Conservation (phyloP, 2,113 vertebrate species). For the Riparia riparia region DNA sequence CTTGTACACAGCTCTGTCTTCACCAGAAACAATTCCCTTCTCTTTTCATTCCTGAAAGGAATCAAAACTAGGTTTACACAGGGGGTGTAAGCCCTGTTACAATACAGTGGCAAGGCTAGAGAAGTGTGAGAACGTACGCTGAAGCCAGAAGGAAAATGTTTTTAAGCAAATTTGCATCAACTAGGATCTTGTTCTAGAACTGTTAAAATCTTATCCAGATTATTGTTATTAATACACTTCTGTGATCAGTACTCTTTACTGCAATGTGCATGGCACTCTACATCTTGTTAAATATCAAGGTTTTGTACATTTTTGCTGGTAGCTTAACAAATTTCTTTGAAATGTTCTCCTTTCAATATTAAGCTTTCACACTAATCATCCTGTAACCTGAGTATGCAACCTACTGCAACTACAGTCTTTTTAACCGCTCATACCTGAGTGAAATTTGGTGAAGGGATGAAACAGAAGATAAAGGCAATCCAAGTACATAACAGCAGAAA, state of each 20-base stretch:
- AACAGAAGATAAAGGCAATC: background rate
- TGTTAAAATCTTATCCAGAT: background rate
- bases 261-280: background rate
- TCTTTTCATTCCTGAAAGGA: background rate
- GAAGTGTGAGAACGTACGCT: background rate
- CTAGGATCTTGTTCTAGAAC: background rate
- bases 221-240: background rate
- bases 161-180: background rate
- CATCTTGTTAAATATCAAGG: background rate
- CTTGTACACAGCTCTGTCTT: background rate
- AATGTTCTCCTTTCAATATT: background rate
- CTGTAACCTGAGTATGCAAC: background rate
- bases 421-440: background rate
- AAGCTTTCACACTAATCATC: background rate
- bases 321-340: background rate
- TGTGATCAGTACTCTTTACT: background rate
- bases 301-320: background rate
- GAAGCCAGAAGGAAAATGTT: background rate
- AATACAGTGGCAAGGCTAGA: background rate
- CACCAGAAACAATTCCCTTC: background rate
- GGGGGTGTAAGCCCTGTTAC: background rate
- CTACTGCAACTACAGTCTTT: background rate
- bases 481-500: background rate
- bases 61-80: background rate
- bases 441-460: background rate